phyloP scores from a whole-genome alignment of 2,113 vertebrate genomes.

The Tupaia chinensis region DNA sequence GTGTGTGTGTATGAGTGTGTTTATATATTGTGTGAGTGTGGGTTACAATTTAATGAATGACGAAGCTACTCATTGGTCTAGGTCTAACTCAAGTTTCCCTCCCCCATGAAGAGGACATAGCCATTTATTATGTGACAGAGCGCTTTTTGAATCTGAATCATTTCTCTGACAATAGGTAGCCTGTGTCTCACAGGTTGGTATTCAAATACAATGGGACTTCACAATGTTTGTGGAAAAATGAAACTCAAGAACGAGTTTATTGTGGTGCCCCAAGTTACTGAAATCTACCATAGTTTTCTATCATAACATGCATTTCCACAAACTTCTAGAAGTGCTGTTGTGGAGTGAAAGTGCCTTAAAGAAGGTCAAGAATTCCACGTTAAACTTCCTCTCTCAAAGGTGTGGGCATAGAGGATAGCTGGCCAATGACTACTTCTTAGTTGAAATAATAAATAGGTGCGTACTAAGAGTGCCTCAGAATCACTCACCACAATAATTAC shows the following conservation, averaged over 20 bases:
- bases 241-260: too few species aligned
- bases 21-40: too few species aligned
- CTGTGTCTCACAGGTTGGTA: not conserved
- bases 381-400: not conserved
- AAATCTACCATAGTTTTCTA: too few species aligned
- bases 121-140: not conserved
- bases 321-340: too few species aligned
- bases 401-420: not conserved
- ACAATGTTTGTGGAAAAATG: too few species aligned
- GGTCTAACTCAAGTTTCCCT: not conserved
- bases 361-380: not conserved
- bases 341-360: not conserved
- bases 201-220: not conserved
- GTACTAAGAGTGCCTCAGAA: slow-evolving; percentile 30
- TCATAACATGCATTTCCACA: too few species aligned
- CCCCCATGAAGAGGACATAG: not conserved
- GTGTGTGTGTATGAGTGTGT: not conserved
- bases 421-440: not conserved
- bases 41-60: not conserved
- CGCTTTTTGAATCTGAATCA: not conserved
- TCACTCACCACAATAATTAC: not conserved
- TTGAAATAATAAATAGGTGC: slow-evolving; percentile 32
- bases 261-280: too few species aligned
- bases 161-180: not conserved
- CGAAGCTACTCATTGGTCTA: not conserved